Base-by-base conservation (phyloP, 2,888 invertebrate species). In the Allacma fusca region DNA sequence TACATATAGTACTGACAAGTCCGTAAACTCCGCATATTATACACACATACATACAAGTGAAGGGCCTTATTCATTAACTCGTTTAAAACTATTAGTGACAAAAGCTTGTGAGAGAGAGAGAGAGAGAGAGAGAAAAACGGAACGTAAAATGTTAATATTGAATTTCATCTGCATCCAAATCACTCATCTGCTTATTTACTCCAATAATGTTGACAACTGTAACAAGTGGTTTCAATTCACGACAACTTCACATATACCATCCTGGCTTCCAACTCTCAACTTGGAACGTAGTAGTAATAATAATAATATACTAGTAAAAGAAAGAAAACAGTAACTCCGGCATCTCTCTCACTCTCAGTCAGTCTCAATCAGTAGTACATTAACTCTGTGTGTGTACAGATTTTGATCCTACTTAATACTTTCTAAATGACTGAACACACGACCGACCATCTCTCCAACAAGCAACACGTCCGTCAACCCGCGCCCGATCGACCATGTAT, bases 161-260 rank as follows among this genome's bases (percentile, higher is more conserved):
- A 82, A 83, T 83, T 83, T 83, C 81, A 83, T 81, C 81, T 81
- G 80, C 80, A 82, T 82, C 80, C 80, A 81, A 82, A 82, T 82
- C 80, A 80, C 80, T 82, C 82, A 80, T 80, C 80, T 78, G 71
- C 81, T 82, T 80, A 81, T 80, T 81, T 80, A 80, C 80, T 80
- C 78, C 79, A 80, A 82, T 82, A 68, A 77, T 77, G 57, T 44
- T 73, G 77, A 77, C 77, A 77, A 68, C 26, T 28, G 26, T n/a
- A 74, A 59, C 77, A 77, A 77, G 77, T 77, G 77, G 73, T 40
- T 73, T 73, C 73, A 77, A 73, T 73, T 73, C 72, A 26, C 57
- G n/a, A 19, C 76, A 28, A 57, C 40, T 62, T 26, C 62, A 23
- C 26, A 62, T 26, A n/a, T n/a, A n/a, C n/a, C n/a, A n/a, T n/a